These are phyloP conservation scores for Tenualosa thibaudeaui DNA, from an alignment of 2,797 vertebrate genomes.

Conservation along the genomic window DNA sequence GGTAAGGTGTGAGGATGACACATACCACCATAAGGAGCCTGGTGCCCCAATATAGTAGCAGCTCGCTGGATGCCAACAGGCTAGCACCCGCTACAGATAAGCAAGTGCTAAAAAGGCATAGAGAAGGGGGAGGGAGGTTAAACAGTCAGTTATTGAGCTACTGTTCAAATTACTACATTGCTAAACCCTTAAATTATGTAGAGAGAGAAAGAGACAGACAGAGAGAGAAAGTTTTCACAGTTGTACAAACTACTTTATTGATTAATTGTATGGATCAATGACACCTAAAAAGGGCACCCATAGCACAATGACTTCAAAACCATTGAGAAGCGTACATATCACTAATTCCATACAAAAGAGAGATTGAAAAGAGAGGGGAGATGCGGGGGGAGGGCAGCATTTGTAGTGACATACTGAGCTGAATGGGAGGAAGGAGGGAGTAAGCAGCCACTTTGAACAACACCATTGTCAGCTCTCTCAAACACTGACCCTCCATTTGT, in stretches of 20 bases:
- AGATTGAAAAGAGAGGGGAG: neutral
- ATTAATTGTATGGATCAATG: neutral
- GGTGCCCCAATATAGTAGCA: conserved; percentile 13
- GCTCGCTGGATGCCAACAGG: conserved; percentile 7
- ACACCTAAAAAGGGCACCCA: neutral
- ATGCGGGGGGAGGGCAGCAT: neutral
- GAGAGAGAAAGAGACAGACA: neutral
- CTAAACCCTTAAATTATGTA: neutral
- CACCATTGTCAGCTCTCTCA: neutral
- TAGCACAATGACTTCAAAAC: neutral
- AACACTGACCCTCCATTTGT: conserved; percentile 9
- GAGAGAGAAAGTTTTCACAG: neutral
- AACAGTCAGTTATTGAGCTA: neutral
- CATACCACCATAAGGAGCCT: neutral
- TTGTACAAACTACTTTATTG: neutral
- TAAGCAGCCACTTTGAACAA: conserved; percentile 9
- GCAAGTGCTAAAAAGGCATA: neutral
- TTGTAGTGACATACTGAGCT: neutral
- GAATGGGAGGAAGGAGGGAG: conserved; percentile 4
- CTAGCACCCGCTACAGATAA: conserved; percentile 12
- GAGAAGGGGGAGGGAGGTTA: neutral
- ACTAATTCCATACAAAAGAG: neutral
- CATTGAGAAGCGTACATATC: neutral
- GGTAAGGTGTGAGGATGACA: neutral
- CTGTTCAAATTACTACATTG: neutral